Conservation (phyloP, 2,797 vertebrate species). For the Danio albolineatus region DNA sequence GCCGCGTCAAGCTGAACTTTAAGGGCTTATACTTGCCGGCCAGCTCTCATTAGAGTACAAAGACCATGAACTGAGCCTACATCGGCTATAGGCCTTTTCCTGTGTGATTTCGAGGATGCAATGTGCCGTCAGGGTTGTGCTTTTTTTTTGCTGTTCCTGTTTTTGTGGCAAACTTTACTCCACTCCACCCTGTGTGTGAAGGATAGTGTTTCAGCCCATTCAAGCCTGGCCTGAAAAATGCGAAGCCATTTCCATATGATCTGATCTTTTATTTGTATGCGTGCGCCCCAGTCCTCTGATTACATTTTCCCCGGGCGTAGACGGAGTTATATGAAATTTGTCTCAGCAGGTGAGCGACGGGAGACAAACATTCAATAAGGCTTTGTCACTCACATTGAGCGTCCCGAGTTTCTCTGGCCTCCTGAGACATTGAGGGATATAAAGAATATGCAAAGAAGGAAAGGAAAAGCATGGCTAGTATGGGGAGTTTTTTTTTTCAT, state of each 20-base stretch:
- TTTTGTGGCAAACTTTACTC: neutral
- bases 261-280: conserved; percentile 52
- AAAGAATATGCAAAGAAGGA: conserved; percentile 22
- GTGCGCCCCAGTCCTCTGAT: conserved; percentile 44
- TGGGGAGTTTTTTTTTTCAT: conserved; percentile 18
- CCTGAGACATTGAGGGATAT: conserved; percentile 29
- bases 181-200: conserved; percentile 14
- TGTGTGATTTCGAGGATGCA: neutral
- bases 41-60: conserved; percentile 61
- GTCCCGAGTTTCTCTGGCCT: conserved; percentile 15
- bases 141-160: conserved; percentile 4
- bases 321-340: conserved; percentile 47
- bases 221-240: conserved; percentile 23
- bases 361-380: conserved; percentile 55
- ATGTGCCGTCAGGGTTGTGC: neutral
- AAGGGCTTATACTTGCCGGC: conserved; percentile 61
- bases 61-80: conserved; percentile 31
- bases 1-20: conserved; percentile 63
- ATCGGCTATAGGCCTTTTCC: neutral
- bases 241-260: conserved; percentile 28
- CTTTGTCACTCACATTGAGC: conserved; percentile 48
- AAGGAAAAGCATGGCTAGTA: conserved; percentile 24
- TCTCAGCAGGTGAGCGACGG: conserved; percentile 37
- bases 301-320: conserved; percentile 45
- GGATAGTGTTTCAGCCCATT: conserved; percentile 46